These are phyloP conservation scores for Adoxophyes honmai DNA, from an alignment of 1,140 invertebrate species.

Conservation along the genomic window DNA sequence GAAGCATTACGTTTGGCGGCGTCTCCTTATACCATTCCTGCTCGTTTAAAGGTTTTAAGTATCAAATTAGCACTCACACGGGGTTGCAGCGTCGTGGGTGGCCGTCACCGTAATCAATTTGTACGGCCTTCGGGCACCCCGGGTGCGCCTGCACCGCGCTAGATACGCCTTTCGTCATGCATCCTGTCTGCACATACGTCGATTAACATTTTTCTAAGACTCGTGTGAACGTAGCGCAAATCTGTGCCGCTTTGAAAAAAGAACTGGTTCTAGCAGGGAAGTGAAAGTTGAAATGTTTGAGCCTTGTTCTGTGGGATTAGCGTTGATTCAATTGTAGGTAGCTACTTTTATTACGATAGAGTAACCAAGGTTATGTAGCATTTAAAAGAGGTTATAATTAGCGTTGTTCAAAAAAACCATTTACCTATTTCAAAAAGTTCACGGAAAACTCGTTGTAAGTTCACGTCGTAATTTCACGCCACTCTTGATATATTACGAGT, in stretches of 20 bases:
- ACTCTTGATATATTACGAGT: background rate
- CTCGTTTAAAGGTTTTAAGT: conserved; percentile 1
- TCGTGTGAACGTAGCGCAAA: conserved; percentile 3
- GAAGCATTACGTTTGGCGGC: background rate
- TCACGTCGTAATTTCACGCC: no score
- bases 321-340: background rate
- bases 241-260: background rate
- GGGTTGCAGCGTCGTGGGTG: conserved; percentile 54
- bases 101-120: conserved; percentile 67
- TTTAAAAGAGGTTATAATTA: no score
- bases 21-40: background rate
- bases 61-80: conserved; percentile 19
- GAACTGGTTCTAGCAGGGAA: background rate
- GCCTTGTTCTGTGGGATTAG: background rate
- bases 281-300: conserved; percentile 17
- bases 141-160: conserved; percentile 27
- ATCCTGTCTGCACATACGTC: conserved; percentile 35
- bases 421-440: no score
- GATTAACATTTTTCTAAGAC: conserved; percentile 26
- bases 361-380: no score
- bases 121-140: conserved; percentile 50
- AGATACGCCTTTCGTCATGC: conserved; percentile 57
- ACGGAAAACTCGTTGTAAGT: no score
- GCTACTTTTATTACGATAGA: background rate
- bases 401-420: no score